phyloP scores from a whole-genome alignment of 2,797 vertebrate species.

The Bradypodion ventrale region DNA sequence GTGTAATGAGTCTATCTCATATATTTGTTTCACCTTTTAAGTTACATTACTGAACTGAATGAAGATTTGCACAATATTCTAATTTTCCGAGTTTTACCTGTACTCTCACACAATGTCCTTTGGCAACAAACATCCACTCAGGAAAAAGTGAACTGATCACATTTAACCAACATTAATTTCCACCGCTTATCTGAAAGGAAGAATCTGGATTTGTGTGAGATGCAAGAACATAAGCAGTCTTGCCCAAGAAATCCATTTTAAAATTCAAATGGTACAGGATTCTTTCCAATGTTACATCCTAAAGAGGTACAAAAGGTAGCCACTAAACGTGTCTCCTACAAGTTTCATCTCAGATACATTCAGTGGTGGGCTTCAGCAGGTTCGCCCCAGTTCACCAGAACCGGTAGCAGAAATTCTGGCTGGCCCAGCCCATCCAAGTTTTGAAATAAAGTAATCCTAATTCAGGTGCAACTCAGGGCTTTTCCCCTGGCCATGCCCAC shows the following conservation, averaged over 20 bases:
- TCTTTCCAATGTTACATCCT: not conserved
- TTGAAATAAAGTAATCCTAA: too few species aligned
- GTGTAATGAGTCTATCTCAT: too few species aligned
- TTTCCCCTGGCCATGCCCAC: too few species aligned
- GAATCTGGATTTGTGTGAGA: not conserved
- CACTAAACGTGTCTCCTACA: not conserved
- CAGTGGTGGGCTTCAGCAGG: too few species aligned
- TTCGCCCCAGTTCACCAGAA: too few species aligned
- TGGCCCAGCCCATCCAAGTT: too few species aligned
- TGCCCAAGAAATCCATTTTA: not conserved
- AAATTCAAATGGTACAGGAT: not conserved
- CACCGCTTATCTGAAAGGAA: not conserved
- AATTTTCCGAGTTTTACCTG: too few species aligned
- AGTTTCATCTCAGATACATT: not conserved
- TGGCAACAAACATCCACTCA: not conserved
- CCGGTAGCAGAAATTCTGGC: too few species aligned
- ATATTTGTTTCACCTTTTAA: too few species aligned
- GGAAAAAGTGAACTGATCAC: not conserved
- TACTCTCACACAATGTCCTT: not conserved
- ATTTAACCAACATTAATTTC: not conserved
- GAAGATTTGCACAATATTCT: too few species aligned
- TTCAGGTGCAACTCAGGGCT: too few species aligned
- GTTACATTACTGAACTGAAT: too few species aligned
- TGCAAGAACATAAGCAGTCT: not conserved
- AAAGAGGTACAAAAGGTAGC: not conserved